A percentile compares a stretch with the other conserved stretches of the same genome.
phyloP scores from a whole-genome alignment of 23 tunicate genomes.

The Ciona savignyi region DNA sequence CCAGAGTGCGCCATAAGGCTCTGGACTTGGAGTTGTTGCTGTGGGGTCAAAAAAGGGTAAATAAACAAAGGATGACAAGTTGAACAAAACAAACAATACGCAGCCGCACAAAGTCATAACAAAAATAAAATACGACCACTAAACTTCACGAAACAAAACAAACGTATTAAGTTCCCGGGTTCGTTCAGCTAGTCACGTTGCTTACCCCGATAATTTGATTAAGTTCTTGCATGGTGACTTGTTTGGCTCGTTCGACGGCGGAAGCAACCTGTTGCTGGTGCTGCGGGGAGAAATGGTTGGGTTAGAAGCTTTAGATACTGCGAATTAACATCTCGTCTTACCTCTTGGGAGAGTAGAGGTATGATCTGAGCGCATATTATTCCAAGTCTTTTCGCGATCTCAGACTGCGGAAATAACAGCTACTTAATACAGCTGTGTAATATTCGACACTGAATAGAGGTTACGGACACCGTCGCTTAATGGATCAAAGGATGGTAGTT shows the following conservation, averaged over 20 bases:
- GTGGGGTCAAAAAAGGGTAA: too few relatives aligned
- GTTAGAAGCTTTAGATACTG: too few relatives aligned
- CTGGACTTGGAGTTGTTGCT: constrained; percentile 82
- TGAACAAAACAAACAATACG: not conserved
- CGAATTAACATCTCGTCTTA: constrained; percentile 15
- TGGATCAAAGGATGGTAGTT: too few relatives aligned
- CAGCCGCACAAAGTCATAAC: not conserved
- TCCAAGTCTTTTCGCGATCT: constrained; percentile 77
- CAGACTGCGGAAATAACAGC: constrained; percentile 68
- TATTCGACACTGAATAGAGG: too few relatives aligned
- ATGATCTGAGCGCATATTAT: constrained; percentile 75
- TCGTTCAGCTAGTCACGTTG: too few relatives aligned
- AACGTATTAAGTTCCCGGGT: too few relatives aligned
- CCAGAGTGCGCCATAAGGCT: constrained; percentile 60
- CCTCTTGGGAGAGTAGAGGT: constrained; percentile 88
- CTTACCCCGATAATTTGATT: constrained; percentile 90
- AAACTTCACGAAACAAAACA: too few relatives aligned
- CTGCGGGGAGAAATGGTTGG: constrained; percentile 21
- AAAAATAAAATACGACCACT: not conserved
- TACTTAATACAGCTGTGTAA: too few relatives aligned
- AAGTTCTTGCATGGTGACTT: constrained; percentile 77
- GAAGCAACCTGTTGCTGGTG: constrained; percentile 82
- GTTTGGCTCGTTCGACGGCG: constrained; percentile 92
- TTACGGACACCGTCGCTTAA: too few relatives aligned
- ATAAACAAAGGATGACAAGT: not conserved